These are phyloP conservation scores for Chiloscyllium plagiosum DNA, from an alignment of 2,113 vertebrate genomes.

Conservation along the genomic window DNA sequence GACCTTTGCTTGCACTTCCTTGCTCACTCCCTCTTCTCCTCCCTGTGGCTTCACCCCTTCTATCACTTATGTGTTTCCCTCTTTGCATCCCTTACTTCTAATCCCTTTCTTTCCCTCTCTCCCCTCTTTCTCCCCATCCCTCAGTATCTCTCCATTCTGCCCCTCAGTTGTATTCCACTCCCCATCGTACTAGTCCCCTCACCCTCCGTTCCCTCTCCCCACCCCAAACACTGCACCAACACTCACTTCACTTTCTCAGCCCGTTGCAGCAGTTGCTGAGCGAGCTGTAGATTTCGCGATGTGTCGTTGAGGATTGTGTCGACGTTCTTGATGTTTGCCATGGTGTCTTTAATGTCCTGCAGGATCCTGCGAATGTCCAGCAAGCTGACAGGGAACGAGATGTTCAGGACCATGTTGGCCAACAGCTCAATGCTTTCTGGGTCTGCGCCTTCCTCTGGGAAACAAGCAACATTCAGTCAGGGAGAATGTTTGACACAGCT, in stretches of 20 bases:
- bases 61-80: not conserved
- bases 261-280: slow-evolving; percentile 54
- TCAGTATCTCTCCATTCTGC: not conserved
- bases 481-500: not conserved
- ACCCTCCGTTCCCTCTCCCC: not conserved
- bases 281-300: slow-evolving; percentile 48
- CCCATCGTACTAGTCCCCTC: not conserved
- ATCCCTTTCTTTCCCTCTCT: not conserved
- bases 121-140: not conserved
- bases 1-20: not conserved
- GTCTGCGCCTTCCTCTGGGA: slow-evolving; percentile 73
- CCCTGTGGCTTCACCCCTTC: not conserved
- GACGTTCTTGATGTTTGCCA: slow-evolving; percentile 58
- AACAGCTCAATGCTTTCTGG: slow-evolving; percentile 75
- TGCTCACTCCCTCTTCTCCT: not conserved
- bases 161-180: not conserved
- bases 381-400: slow-evolving; percentile 62
- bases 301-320: slow-evolving; percentile 62
- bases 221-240: not conserved
- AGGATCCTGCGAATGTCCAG: slow-evolving; percentile 53
- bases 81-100: not conserved
- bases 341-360: slow-evolving; percentile 58
- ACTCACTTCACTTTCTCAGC: slow-evolving; percentile 62
- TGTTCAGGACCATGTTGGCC: slow-evolving; percentile 64
- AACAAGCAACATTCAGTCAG: not conserved